These are phyloP conservation scores for Atethmia centrago DNA, from an alignment of 2,888 invertebrate species.

Conservation along the genomic window DNA sequence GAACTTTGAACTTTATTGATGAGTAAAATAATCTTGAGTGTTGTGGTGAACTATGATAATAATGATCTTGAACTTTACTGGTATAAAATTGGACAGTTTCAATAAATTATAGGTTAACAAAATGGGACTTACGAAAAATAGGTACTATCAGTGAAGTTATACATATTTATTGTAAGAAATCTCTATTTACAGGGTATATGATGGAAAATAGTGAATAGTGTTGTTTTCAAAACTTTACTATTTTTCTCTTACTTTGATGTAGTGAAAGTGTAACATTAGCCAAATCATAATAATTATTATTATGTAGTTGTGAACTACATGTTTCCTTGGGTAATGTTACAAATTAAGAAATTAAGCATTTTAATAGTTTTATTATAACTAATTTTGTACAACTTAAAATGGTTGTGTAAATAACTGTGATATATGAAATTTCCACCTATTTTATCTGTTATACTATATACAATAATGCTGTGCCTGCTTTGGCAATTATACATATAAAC, in stretches of 20 bases:
- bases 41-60: slow-evolving; percentile 82
- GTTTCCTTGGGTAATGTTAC: slow-evolving; percentile 55
- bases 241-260: slow-evolving; percentile 30
- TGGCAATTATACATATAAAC: slow-evolving; percentile 65
- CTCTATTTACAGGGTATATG: slow-evolving; percentile 58
- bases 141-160: slow-evolving; percentile 55
- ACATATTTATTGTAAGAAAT: slow-evolving; percentile 43
- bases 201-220: slow-evolving; percentile 50
- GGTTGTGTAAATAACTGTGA: slow-evolving; percentile 77
- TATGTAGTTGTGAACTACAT: slow-evolving; percentile 43
- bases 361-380: slow-evolving; percentile 36
- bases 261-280: slow-evolving; percentile 55
- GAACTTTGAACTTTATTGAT: slow-evolving; percentile 90
- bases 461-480: slow-evolving; percentile 38
- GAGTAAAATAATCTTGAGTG: slow-evolving; percentile 81
- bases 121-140: slow-evolving; percentile 57
- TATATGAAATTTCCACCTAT: slow-evolving; percentile 72
- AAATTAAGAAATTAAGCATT: slow-evolving; percentile 35
- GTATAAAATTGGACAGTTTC: slow-evolving; percentile 60
- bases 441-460: slow-evolving; percentile 61
- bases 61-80: slow-evolving; percentile 67
- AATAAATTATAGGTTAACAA: slow-evolving; percentile 45
- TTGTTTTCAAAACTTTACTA: slow-evolving; percentile 38
- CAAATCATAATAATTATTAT: slow-evolving; percentile 21
- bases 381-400: slow-evolving; percentile 66